Conservation (phyloP, 2,888 invertebrate species). For the Pyrrhia umbra region DNA sequence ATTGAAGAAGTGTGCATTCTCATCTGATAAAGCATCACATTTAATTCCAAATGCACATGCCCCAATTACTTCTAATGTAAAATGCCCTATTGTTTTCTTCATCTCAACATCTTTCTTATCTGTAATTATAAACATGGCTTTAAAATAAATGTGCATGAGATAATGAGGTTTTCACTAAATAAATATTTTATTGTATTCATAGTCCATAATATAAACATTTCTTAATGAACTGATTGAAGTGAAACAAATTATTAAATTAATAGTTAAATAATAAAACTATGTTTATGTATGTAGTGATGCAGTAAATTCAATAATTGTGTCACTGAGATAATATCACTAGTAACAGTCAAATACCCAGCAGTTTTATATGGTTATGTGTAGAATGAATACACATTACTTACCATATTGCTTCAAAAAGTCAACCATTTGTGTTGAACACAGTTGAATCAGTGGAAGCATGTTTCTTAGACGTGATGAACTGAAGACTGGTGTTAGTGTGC, state of each 20-base stretch:
- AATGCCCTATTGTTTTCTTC: constrained; percentile 89
- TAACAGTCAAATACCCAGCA: constrained; percentile 1
- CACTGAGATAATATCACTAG: constrained; percentile 2
- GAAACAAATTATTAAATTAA: background rate
- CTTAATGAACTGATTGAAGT: background rate
- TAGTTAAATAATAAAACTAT: background rate
- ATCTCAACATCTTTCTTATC: constrained; percentile 87
- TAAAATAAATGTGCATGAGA: background rate
- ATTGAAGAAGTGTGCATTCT: constrained; percentile 87
- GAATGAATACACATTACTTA: constrained; percentile 42
- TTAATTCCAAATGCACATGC: constrained; percentile 90
- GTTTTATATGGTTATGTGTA: background rate
- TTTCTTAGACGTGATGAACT: constrained; percentile 88
- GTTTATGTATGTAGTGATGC: background rate
- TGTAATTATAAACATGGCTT: constrained; percentile 57
- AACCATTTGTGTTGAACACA: constrained; percentile 85
- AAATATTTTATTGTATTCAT: background rate
- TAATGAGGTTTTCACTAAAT: background rate
- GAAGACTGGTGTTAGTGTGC: constrained; percentile 88
- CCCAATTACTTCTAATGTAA: constrained; percentile 90
- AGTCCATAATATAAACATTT: background rate
- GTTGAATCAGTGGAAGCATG: constrained; percentile 85
- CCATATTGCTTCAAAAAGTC: constrained; percentile 82
- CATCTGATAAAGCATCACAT: constrained; percentile 85
- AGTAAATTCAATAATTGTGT: background rate